Percentiles rank a stretch among this genome's conserved stretches.
Conservation (phyloP, 2,888 invertebrate genomes). For the Pecten maximus region DNA sequence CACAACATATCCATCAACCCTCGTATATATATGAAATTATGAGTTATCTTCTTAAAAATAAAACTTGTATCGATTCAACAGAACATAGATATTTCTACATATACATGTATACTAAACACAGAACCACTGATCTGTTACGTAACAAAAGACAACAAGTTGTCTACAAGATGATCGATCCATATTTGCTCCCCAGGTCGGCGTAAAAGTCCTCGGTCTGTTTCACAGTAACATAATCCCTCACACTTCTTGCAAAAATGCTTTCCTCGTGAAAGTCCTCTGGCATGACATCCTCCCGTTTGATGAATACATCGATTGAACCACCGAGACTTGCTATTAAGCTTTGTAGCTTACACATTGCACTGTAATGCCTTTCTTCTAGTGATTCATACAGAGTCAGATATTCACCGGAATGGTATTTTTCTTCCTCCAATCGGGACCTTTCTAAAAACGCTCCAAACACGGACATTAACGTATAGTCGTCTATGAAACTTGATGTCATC, state of each 20-base stretch:
- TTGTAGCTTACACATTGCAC: background rate
- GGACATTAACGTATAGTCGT: background rate
- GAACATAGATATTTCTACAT: too few species aligned
- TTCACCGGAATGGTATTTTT: background rate
- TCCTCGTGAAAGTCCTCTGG: background rate
- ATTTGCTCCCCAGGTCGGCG: background rate
- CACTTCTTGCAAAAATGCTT: background rate
- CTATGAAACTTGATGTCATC: background rate
- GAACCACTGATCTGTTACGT: too few species aligned
- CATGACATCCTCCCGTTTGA: background rate
- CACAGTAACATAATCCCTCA: background rate
- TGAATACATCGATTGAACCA: background rate
- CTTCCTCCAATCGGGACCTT: background rate
- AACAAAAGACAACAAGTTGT: too few species aligned
- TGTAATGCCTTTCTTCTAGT: background rate
- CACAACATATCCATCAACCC: too few species aligned
- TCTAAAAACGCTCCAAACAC: background rate
- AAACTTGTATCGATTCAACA: too few species aligned
- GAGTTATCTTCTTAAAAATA: too few species aligned
- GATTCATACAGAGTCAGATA: background rate
- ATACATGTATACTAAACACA: too few species aligned
- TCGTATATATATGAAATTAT: too few species aligned
- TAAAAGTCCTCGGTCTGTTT: background rate
- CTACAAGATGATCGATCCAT: background rate
- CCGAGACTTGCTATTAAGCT: background rate